A percentile compares a stretch with the other conserved stretches of the same genome.
Evolutionary conservation across 2,888 invertebrate species (phyloP).

Genomic region (Cerastoderma edule): DNA sequence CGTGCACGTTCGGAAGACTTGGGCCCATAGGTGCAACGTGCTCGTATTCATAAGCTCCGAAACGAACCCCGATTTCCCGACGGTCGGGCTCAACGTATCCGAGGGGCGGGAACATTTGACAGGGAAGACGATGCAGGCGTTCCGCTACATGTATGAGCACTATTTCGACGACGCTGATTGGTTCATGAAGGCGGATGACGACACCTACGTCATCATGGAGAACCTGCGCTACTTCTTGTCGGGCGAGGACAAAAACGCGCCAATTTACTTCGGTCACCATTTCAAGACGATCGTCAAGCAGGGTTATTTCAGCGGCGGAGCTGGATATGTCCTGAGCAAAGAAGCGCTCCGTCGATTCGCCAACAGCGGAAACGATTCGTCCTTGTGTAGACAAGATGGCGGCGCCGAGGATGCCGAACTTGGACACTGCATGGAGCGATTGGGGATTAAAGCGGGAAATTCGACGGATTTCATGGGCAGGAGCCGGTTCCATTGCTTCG

Average conservation of each 20-base stretch:
- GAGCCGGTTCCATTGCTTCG: constrained; percentile 81
- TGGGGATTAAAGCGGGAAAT: constrained; percentile 77
- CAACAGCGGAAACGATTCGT: constrained; percentile 80
- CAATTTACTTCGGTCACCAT: constrained; percentile 90
- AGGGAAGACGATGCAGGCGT: constrained; percentile 98
- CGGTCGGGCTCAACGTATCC: constrained; percentile 90
- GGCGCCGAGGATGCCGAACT: constrained; percentile 81
- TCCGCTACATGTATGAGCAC: constrained; percentile 93
- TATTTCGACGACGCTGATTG: constrained; percentile 94
- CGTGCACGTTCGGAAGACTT: constrained; percentile 95
- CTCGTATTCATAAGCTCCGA: constrained; percentile 84
- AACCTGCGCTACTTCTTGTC: constrained; percentile 93
- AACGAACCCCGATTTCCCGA: constrained; percentile 89
- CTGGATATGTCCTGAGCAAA: constrained; percentile 95
- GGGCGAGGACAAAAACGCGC: constrained; percentile 87
- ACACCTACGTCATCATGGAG: constrained; percentile 98
- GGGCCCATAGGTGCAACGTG: constrained; percentile 91
- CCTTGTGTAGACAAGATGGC: constrained; percentile 70
- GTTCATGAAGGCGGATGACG: constrained; percentile 99
- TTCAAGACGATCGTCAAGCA: constrained; percentile 77
- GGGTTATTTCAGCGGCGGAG: constrained; percentile 85
- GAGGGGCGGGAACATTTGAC: constrained; percentile 96
- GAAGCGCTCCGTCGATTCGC: constrained; percentile 91
- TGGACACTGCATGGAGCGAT: constrained; percentile 78
- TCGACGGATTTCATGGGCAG: constrained; percentile 76